Evolutionary conservation across 92 coral and sea anemone species (phyloP), one percentile per base, ranked within the genome.

Genomic region (Muricea muricata): DNA sequence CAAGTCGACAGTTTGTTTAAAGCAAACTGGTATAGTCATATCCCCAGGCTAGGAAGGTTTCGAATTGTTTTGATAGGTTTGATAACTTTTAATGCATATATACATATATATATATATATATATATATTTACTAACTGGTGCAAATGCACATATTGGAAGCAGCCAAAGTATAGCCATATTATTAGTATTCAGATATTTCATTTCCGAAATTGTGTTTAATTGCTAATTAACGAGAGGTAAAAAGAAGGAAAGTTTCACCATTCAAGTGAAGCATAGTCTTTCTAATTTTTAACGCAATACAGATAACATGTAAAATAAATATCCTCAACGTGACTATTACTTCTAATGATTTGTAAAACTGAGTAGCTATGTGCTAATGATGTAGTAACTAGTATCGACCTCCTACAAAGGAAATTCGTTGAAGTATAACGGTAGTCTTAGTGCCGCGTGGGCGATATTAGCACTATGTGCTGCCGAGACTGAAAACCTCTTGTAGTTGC

Each of bases 371-470:
- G 28, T 70, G 76, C 20, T 37, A 70, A 37, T n/a, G 14, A 42
- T 42, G 21, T 12, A 69, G 50, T 4, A 18, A 28, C 76, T 69
- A 31, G 75, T 35, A 23, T 2, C 26, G 81, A 28, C 26, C 82
- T 54, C 52, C 82, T 35, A 56, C 50, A 11, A 58, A 56, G 70
- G 81, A 55, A 75, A 52, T 70, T 12, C 71, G 35, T 39, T 78
- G 68, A 39, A 58, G 70, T 61, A 78, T 56, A 78, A 78, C 83
- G 83, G 65, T 13, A 75, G 28, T 78, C 57, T 56, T 56, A 12
- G 11, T 54, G 71, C 83, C 70, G 83, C 83, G 83, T 78, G 83
- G 83, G 83, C 83, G 83, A 78, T 78, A 57, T 78, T 57, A 35
- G 48, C 42, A 28, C 40, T 34, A 70, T 3, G 6, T 42, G 23